Percentiles rank a stretch among this genome's conserved stretches.
phyloP scores from a whole-genome alignment of 1,140 invertebrate genomes.

The Mamestra configurata region DNA sequence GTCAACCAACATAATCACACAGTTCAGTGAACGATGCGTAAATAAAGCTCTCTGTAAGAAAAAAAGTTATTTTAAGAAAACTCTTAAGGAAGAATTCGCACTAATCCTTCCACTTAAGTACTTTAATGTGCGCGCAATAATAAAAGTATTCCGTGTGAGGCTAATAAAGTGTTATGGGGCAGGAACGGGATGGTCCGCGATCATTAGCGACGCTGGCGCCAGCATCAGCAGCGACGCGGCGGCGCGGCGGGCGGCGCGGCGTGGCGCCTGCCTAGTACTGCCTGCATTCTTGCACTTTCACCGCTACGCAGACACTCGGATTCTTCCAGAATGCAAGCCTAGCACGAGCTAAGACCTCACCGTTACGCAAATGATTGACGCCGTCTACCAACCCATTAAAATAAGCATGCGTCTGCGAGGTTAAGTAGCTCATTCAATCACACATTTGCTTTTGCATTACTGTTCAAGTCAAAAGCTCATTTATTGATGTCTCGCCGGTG shows the following conservation, averaged over 20 bases:
- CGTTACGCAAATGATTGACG: conserved; percentile 73
- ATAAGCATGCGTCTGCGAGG: conserved; percentile 29
- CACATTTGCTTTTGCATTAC: conserved; percentile 6
- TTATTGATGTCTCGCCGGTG: neutral
- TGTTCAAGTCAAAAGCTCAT: conserved; percentile 30
- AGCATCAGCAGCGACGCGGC: conserved; percentile 45
- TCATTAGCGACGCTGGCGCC: conserved; percentile 52
- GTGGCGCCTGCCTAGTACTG: conserved; percentile 45
- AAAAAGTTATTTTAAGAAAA: neutral
- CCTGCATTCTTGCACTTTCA: conserved; percentile 80
- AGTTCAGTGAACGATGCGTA: neutral
- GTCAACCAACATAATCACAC: neutral
- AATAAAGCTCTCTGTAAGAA: neutral
- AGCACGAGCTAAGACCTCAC: conserved; percentile 52
- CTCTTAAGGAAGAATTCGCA: neutral
- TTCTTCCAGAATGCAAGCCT: conserved; percentile 62
- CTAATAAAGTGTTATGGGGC: conserved; percentile 53
- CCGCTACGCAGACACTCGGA: conserved; percentile 60
- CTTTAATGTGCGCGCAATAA: conserved; percentile 33
- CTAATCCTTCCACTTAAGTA: conserved; percentile 39
- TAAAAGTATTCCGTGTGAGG: conserved; percentile 32
- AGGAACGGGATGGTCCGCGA: conserved; percentile 52
- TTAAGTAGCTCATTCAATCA: conserved; percentile 1
- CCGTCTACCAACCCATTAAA: conserved; percentile 53
- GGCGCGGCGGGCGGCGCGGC: conserved; percentile 36